Percentiles rank a stretch among this genome's conserved stretches.
Evolutionary conservation across 2,113 vertebrate species (phyloP).

Genomic region (Vanacampus margaritifer): DNA sequence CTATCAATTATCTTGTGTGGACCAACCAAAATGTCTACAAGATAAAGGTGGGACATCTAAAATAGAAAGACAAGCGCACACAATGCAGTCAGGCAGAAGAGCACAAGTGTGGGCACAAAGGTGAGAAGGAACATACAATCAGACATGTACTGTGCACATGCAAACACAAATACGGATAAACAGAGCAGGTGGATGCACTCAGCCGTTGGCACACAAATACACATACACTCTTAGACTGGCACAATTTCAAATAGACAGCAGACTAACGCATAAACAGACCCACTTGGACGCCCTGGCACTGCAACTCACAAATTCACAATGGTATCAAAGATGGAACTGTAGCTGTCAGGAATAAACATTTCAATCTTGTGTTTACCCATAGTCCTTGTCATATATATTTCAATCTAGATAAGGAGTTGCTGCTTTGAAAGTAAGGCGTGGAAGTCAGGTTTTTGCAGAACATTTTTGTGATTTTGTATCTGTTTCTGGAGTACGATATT

Average conservation of each 20-base stretch:
- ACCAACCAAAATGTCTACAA: background rate
- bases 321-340: slow-evolving; percentile 37
- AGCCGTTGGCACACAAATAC: slow-evolving; percentile 37
- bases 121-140: slow-evolving; percentile 38
- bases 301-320: slow-evolving; percentile 10
- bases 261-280: slow-evolving; percentile 46
- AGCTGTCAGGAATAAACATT: slow-evolving; percentile 27
- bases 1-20: background rate
- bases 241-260: slow-evolving; percentile 44
- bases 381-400: slow-evolving; percentile 45
- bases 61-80: slow-evolving; percentile 4
- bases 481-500: too few species aligned
- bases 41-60: background rate
- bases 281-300: slow-evolving; percentile 45
- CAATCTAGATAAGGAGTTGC: slow-evolving; percentile 24
- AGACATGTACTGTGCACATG: slow-evolving; percentile 49
- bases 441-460: slow-evolving; percentile 20
- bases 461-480: background rate
- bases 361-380: slow-evolving; percentile 51
- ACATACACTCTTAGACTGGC: slow-evolving; percentile 42
- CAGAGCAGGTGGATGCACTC: slow-evolving; percentile 59
- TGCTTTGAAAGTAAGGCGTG: slow-evolving; percentile 7
- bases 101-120: slow-evolving; percentile 41
- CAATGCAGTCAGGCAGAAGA: slow-evolving; percentile 7
- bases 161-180: slow-evolving; percentile 45